Conservation (phyloP, 2,888 invertebrate genomes). For the Notodonta dromedarius region DNA sequence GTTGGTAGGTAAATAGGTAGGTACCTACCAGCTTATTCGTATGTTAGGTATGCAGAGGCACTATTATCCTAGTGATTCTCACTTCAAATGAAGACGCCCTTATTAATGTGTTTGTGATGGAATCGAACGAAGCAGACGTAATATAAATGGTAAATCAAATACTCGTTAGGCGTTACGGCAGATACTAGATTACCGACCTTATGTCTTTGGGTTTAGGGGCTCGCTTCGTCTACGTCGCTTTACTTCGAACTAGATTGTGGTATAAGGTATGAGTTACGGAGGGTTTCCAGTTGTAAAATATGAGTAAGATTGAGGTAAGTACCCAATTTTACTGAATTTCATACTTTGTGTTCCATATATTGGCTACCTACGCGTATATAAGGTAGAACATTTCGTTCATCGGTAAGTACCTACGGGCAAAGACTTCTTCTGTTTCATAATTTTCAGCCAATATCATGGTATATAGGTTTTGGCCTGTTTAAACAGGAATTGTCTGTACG, state of each 20-base stretch:
- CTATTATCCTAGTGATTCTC: conserved; percentile 11
- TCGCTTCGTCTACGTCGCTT: conserved; percentile 9
- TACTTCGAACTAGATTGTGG: too few relatives aligned
- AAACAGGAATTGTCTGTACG: too few relatives aligned
- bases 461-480: too few relatives aligned
- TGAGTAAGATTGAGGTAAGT: not conserved
- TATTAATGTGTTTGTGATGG: conserved; percentile 48
- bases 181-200: conserved; percentile 42
- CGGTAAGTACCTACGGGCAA: too few relatives aligned
- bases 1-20: too few relatives aligned
- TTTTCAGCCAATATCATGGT: too few relatives aligned
- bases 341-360: too few relatives aligned
- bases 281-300: not conserved
- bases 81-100: conserved; percentile 39
- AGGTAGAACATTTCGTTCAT: too few relatives aligned
- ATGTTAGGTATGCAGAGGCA: not conserved
- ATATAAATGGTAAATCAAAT: conserved; percentile 62
- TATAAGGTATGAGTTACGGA: too few relatives aligned
- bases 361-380: too few relatives aligned
- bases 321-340: too few relatives aligned
- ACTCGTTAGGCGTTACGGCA: conserved; percentile 48
- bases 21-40: not conserved
- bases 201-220: conserved; percentile 36
- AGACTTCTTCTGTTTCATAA: too few relatives aligned
- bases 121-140: conserved; percentile 50